Conservation (phyloP, 2,113 vertebrate genomes). For the Myrmecophaga tridactyla region DNA sequence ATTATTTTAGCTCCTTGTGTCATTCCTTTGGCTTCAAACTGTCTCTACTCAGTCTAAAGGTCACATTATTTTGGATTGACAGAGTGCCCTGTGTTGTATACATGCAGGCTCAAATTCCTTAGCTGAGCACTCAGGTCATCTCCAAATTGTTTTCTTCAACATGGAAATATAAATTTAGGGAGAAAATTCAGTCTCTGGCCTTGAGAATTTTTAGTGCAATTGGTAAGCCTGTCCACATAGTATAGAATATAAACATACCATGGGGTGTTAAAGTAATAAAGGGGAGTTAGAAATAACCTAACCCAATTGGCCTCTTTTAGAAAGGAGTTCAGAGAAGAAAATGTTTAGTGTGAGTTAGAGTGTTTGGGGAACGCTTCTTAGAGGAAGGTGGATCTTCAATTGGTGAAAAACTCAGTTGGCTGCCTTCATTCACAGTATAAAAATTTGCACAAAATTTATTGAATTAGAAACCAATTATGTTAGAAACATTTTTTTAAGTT, state of each 20-base stretch:
- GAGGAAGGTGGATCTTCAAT: background rate
- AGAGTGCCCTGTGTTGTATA: background rate
- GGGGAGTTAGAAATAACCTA: background rate
- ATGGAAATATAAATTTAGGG: background rate
- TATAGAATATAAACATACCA: background rate
- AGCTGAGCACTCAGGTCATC: background rate
- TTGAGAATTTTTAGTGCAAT: background rate
- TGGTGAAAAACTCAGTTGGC: background rate
- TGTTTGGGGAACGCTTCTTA: background rate
- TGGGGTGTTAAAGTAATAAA: background rate
- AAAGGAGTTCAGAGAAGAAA: background rate
- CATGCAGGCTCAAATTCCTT: background rate
- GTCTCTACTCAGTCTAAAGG: slow-evolving; percentile 50
- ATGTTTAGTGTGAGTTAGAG: background rate
- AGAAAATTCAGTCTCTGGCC: background rate
- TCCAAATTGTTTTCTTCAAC: background rate
- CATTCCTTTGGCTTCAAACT: slow-evolving; percentile 63
- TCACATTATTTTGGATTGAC: slow-evolving; percentile 62
- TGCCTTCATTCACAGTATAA: background rate
- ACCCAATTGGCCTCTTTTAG: background rate
- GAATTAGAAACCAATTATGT: background rate
- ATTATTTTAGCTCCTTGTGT: slow-evolving; percentile 83
- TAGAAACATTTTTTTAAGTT: background rate
- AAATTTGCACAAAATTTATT: background rate
- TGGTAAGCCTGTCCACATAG: background rate